Conservation (phyloP, 2,113 vertebrate species). For the Porphyrio hochstetteri region DNA sequence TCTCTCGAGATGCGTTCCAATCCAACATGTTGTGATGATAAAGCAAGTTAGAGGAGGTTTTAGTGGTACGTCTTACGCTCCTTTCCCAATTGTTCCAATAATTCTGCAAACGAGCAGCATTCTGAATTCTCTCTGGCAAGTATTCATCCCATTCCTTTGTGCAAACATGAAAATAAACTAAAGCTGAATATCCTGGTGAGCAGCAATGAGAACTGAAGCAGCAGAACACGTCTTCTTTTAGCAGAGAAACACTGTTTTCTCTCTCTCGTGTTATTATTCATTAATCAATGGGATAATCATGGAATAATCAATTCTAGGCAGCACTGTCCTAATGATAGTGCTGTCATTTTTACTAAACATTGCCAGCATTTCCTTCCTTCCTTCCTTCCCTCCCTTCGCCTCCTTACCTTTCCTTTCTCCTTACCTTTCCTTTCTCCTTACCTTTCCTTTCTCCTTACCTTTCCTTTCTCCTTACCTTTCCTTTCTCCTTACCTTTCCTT, state of each 20-base stretch:
- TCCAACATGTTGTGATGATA: neutral
- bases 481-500: too few relatives aligned
- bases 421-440: too few relatives aligned
- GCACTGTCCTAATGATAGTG: neutral
- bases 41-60: constrained; percentile 17
- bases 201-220: neutral
- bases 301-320: neutral
- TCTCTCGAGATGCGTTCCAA: neutral
- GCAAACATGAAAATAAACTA: constrained; percentile 9
- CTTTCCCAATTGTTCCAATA: constrained; percentile 1
- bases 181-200: neutral
- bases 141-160: neutral
- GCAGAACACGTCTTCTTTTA: neutral
- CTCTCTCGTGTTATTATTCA: neutral
- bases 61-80: neutral
- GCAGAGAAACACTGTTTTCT: neutral
- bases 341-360: neutral
- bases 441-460: too few relatives aligned
- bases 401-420: too few relatives aligned
- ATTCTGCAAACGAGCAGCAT: neutral
- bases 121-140: neutral
- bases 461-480: too few relatives aligned
- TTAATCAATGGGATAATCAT: constrained; percentile 30
- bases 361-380: neutral
- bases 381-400: too few relatives aligned